phyloP scores from a whole-genome alignment of 2,797 vertebrate genomes.

The Echiichthys vipera region DNA sequence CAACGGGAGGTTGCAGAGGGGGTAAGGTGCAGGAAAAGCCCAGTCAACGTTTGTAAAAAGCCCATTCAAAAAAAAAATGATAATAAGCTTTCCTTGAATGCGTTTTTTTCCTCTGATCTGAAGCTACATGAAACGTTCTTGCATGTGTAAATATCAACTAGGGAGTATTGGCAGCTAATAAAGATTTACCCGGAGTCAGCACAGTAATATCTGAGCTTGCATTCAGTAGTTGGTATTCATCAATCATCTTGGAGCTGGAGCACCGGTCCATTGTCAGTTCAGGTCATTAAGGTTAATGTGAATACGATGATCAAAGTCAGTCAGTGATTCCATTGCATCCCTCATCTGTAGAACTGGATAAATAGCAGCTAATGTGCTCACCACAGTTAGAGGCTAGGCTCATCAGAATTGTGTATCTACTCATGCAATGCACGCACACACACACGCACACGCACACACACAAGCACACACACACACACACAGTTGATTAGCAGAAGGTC shows the following conservation, averaged over 20 bases:
- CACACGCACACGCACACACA: conserved; percentile 21
- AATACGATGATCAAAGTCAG: conserved; percentile 65
- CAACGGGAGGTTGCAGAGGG: conserved; percentile 14
- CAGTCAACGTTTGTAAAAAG: conserved; percentile 22
- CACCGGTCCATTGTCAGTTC: conserved; percentile 50
- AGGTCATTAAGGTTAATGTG: conserved; percentile 72
- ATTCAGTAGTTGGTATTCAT: conserved; percentile 51
- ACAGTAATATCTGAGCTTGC: conserved; percentile 27
- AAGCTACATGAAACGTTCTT: neutral
- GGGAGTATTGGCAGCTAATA: conserved; percentile 29
- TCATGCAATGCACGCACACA: conserved; percentile 25
- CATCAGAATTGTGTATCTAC: conserved; percentile 29
- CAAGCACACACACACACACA: conserved; percentile 17
- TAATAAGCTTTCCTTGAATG: neutral
- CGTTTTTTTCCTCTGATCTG: conserved; percentile 1
- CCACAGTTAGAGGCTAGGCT: conserved; percentile 26
- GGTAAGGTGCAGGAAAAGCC: conserved; percentile 4
- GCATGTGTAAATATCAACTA: conserved; percentile 24
- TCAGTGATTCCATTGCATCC: conserved; percentile 47
- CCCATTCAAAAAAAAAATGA: conserved; percentile 26
- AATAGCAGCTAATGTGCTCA: conserved; percentile 46
- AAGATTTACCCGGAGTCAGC: conserved; percentile 45
- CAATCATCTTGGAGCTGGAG: conserved; percentile 45
- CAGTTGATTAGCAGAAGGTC: conserved; percentile 65
- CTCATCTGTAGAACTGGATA: conserved; percentile 56